Evolutionary conservation across 2,113 vertebrate species (phyloP).

Genomic region (Lycaon pictus): DNA sequence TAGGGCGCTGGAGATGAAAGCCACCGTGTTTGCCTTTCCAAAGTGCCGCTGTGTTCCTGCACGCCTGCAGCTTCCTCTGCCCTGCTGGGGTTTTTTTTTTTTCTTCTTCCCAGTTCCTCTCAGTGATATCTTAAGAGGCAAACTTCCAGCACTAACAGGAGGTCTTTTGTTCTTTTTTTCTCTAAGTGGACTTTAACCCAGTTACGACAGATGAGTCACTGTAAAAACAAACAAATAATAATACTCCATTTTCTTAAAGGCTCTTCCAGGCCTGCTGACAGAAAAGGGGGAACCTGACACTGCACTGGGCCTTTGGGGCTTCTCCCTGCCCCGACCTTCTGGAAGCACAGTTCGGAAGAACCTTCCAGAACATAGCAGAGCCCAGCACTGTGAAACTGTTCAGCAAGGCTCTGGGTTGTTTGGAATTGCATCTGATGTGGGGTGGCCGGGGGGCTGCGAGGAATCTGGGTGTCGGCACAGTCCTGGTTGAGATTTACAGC

Average conservation of each 20-base stretch:
- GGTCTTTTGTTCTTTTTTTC: conserved; percentile 89
- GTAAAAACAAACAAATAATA: conserved; percentile 90
- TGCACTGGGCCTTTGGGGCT: background rate
- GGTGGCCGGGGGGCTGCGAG: background rate
- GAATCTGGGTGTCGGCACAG: conserved; percentile 17
- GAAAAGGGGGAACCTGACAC: conserved; percentile 64
- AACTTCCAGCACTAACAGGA: conserved; percentile 90
- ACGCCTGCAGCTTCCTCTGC: conserved; percentile 89
- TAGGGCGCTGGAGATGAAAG: conserved; percentile 86
- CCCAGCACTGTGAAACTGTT: background rate
- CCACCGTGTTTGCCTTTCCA: conserved; percentile 87
- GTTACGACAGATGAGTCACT: conserved; percentile 91
- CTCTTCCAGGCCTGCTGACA: conserved; percentile 73
- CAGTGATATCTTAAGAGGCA: conserved; percentile 90
- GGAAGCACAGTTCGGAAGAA: background rate
- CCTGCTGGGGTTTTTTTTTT: conserved; percentile 79
- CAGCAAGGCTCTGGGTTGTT: background rate
- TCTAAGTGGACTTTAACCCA: conserved; percentile 91
- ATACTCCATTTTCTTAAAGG: conserved; percentile 85
- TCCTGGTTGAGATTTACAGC: background rate
- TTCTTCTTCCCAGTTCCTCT: conserved; percentile 83
- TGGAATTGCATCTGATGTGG: conserved; percentile 42
- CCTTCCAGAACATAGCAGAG: conserved; percentile 48
- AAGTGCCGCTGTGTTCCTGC: conserved; percentile 86
- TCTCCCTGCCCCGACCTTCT: background rate